Conservation (phyloP, 1,140 invertebrate genomes). For the Zophobas atratus region DNA sequence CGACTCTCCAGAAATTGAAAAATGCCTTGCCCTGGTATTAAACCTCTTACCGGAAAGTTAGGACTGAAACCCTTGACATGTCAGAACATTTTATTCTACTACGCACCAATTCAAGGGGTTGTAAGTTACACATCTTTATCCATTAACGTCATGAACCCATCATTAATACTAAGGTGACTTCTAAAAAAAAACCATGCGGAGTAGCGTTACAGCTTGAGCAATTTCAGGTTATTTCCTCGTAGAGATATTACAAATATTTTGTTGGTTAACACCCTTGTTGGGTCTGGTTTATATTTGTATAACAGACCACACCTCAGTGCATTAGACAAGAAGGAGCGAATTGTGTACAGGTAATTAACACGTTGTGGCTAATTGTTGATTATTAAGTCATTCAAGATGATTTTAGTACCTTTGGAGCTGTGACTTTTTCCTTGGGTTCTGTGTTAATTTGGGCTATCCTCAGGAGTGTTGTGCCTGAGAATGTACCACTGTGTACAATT, state of each 20-base stretch:
- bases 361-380: constrained; percentile 35
- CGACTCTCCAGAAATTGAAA: not conserved
- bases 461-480: constrained; percentile 77
- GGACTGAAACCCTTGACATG: constrained; percentile 73
- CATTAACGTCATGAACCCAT: constrained; percentile 79
- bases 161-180: constrained; percentile 71
- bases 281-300: constrained; percentile 77
- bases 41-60: constrained; percentile 68
- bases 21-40: constrained; percentile 38
- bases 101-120: constrained; percentile 75
- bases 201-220: not conserved
- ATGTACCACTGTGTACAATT: constrained; percentile 73
- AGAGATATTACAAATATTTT: constrained; percentile 75
- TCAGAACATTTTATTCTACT: constrained; percentile 75
- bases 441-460: constrained; percentile 81
- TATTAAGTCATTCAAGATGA: constrained; percentile 24
- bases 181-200: not conserved
- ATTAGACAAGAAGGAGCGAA: constrained; percentile 67
- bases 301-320: constrained; percentile 73
- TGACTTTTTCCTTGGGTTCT: constrained; percentile 81
- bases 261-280: constrained; percentile 72
- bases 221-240: constrained; percentile 73
- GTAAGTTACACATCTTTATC: constrained; percentile 75
- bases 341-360: constrained; percentile 71
- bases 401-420: constrained; percentile 75